Percentiles rank a stretch among this genome's conserved stretches.
Evolutionary conservation across 2,797 vertebrate genomes (phyloP).

Genomic region (Margarornis squamiger): DNA sequence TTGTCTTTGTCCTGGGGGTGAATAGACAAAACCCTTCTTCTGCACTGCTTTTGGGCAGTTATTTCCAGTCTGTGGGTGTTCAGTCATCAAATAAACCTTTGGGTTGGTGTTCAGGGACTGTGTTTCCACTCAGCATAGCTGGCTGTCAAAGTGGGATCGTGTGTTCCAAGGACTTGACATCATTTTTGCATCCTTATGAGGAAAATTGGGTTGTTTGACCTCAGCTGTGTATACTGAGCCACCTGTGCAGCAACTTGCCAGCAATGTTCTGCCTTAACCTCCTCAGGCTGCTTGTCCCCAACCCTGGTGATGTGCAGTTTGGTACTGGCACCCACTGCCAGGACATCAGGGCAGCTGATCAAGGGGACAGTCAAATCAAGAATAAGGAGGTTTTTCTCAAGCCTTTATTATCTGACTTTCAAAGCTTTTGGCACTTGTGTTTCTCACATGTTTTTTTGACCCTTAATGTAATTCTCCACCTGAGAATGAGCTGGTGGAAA

Average conservation of each 20-base stretch:
- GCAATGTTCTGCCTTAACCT: not conserved
- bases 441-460: not conserved
- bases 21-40: not conserved
- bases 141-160: not conserved
- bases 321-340: fast-evolving
- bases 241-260: constrained; percentile 27
- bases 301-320: not conserved
- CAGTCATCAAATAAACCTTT: not conserved
- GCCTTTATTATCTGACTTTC: not conserved
- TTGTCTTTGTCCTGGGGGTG: not conserved
- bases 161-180: constrained; percentile 40
- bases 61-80: constrained; percentile 6
- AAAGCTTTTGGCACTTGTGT: not conserved
- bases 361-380: not conserved
- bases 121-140: constrained; percentile 6
- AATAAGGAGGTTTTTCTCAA: not conserved
- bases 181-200: constrained; percentile 8
- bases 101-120: not conserved
- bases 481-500: not conserved
- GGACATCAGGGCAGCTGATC: not conserved
- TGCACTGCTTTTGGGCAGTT: not conserved
- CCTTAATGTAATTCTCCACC: not conserved
- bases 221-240: not conserved
- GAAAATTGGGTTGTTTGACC: not conserved
- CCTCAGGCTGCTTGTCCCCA: not conserved